Evolutionary conservation across 1,140 invertebrate genomes (phyloP).

Genomic region (Amyelois transitella): DNA sequence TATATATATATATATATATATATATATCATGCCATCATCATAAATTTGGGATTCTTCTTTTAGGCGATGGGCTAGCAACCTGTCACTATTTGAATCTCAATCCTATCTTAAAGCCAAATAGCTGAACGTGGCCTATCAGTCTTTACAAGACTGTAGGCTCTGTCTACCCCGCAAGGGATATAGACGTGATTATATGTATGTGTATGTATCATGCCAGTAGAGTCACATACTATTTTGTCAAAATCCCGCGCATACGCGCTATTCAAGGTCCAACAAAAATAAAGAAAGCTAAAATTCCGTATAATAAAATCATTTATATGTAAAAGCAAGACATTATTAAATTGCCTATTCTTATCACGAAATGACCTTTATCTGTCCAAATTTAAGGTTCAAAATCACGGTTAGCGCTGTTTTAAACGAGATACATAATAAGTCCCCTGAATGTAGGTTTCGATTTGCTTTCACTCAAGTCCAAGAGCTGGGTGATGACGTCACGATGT

Average conservation of each 20-base stretch:
- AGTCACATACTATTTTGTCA: too few relatives aligned
- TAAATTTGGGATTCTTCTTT: too few relatives aligned
- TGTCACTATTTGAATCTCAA: too few relatives aligned
- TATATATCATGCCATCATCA: too few relatives aligned
- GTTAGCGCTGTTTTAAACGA: background rate
- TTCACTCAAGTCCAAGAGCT: conserved; percentile 2
- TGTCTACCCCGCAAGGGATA: too few relatives aligned
- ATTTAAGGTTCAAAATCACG: background rate
- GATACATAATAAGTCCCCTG: background rate
- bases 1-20: too few relatives aligned
- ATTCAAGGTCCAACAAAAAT: background rate
- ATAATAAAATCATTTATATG: background rate
- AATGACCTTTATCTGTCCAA: background rate
- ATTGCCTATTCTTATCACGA: background rate
- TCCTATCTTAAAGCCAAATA: too few relatives aligned
- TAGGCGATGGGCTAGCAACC: too few relatives aligned
- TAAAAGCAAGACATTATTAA: background rate
- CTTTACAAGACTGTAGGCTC: too few relatives aligned
- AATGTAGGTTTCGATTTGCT: conserved; percentile 1
- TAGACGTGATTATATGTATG: too few relatives aligned
- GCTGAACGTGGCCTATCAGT: too few relatives aligned
- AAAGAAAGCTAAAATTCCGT: background rate
- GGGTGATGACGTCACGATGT: background rate
- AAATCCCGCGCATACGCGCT: background rate
- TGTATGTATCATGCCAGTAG: too few relatives aligned